Evolutionary conservation across 2,113 vertebrate species (phyloP), one percentile per base, ranked within the genome.

Genomic region (Ictidomys tridecemlineatus): DNA sequence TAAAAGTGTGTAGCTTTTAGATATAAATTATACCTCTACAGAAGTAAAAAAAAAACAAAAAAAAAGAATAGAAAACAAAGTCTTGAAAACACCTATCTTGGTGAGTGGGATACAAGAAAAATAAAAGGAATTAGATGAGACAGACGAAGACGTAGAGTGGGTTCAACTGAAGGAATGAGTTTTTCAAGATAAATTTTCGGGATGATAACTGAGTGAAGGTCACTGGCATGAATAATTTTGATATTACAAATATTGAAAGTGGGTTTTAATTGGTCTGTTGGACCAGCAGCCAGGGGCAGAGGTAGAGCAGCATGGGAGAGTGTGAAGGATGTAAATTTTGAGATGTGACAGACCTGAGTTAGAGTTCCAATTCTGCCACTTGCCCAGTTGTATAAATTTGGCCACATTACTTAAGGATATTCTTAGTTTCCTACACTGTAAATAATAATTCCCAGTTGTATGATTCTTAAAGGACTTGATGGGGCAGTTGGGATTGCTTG

Each of bases 291-390:
- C 56, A 86, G 24, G 83, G 24, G 11, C 30, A 65, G 32, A 24
- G 28, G 53, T 56, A 91, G 58, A 42, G 34, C 20, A 45, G 34
- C 18, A 37, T 32, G n/a, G 10, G 42, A 26, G 0, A 16, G 30
- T 34, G 1, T 56, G 65, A 78, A 79, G 30, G 16, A 17, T n/a
- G 58, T 72, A 67, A 73, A 13, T 61, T 85, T 91, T 61, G 37
- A 93, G 51, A 67, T 89, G 37, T 77, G 72, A 85, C n/a, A 84
- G 63, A 63, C 16, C 28, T 56, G 48, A 93, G 37, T 30, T 91
- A 77, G 53, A 95, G 82, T 95, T 72, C 16, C 26, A 73, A 22
- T 91, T 91, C 74, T 91, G 73, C 61, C 67, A 65, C 72, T 97
- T 80, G 58, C 45, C 56, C 83, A 95, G 51, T 14, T 88, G 34